These are phyloP conservation scores for Lypha dubia DNA, from an alignment of 2,888 invertebrate genomes.

Conservation along the genomic window DNA sequence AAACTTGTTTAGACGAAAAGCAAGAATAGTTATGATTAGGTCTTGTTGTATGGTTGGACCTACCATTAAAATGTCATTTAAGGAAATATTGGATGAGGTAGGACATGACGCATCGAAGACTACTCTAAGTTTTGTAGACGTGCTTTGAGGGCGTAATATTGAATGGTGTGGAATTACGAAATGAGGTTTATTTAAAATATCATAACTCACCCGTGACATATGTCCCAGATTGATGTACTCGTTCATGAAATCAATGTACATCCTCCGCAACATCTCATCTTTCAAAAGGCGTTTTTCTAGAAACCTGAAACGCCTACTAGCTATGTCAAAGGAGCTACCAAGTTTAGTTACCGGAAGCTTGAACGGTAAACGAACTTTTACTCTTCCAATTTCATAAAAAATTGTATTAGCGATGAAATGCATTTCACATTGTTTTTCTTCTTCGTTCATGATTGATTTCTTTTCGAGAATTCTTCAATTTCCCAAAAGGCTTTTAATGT, in stretches of 20 bases:
- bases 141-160: constrained; percentile 21
- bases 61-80: constrained; percentile 45
- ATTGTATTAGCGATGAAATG: constrained; percentile 42
- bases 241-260: constrained; percentile 25
- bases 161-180: constrained; percentile 46
- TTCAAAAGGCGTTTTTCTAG: constrained; percentile 26
- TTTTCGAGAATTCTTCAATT: too few relatives aligned
- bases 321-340: constrained; percentile 50
- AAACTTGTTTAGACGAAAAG: constrained; percentile 21
- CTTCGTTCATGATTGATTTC: neutral
- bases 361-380: constrained; percentile 46
- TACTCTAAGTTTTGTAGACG: constrained; percentile 32
- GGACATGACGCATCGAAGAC: constrained; percentile 36
- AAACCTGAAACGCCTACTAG: constrained; percentile 26
- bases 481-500: too few relatives aligned
- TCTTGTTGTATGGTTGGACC: constrained; percentile 54
- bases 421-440: constrained; percentile 25
- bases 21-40: constrained; percentile 9
- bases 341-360: constrained; percentile 7
- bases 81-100: constrained; percentile 27
- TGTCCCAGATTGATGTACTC: neutral
- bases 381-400: constrained; percentile 29
- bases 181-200: constrained; percentile 13
- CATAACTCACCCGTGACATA: constrained; percentile 17
- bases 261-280: constrained; percentile 16